A percentile compares a stretch with the other conserved stretches of the same genome.
These are phyloP conservation scores for Coelopa pilipes DNA, from an alignment of 2,888 invertebrate species.

Conservation along the genomic window DNA sequence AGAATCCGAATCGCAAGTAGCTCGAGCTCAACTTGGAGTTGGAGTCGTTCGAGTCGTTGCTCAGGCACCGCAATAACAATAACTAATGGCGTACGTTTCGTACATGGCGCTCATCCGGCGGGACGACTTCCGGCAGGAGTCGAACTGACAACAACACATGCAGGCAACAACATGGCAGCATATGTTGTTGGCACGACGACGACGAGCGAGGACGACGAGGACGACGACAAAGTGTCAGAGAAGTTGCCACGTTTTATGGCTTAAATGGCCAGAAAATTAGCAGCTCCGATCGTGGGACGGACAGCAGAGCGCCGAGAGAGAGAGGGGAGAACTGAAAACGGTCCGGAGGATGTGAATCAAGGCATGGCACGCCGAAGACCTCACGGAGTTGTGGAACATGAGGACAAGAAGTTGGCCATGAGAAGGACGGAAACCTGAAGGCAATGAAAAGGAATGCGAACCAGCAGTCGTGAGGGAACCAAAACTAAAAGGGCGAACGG, in stretches of 20 bases:
- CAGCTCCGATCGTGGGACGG: constrained; percentile 17
- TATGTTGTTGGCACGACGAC: neutral
- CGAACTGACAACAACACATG: no score
- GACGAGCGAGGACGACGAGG: no score
- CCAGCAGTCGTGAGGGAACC: no score
- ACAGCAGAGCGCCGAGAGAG: neutral
- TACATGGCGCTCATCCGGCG: constrained; percentile 20
- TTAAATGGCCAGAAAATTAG: constrained; percentile 46
- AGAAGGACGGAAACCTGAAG: no score
- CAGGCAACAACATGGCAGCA: neutral
- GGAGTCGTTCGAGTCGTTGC: no score
- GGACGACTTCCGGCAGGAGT: no score
- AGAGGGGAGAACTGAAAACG: no score
- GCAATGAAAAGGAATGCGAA: no score
- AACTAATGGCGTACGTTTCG: constrained; percentile 26
- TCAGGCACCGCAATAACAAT: constrained; percentile 10
- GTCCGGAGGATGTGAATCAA: no score
- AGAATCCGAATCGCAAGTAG: no score
- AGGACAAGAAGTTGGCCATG: neutral
- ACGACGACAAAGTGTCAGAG: constrained; percentile 10
- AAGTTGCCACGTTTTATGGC: constrained; percentile 30
- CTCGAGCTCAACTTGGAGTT: no score
- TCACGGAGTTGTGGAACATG: neutral
- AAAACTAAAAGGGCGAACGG: no score
- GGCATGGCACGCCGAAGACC: neutral